phyloP scores from a whole-genome alignment of 2,888 invertebrate species.

The Acleris cristana region DNA sequence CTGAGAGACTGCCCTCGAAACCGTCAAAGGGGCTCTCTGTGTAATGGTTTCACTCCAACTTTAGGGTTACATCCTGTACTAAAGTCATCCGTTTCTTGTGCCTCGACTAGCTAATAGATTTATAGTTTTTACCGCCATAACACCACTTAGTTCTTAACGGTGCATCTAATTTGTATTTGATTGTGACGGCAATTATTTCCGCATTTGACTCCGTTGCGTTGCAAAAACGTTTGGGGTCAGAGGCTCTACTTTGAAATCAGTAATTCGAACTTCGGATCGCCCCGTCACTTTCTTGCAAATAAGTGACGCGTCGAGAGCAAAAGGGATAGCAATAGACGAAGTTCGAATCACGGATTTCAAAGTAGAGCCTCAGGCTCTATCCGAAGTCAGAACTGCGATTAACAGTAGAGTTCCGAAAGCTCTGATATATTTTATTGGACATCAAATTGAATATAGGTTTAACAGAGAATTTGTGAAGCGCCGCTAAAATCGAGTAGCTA shows the following conservation, averaged over 20 bases:
- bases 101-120: neutral
- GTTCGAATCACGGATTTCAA: too few species aligned
- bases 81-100: neutral
- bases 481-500: too few species aligned
- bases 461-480: too few species aligned
- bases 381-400: neutral
- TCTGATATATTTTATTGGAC: neutral
- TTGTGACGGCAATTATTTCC: conserved; percentile 34
- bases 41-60: too few species aligned
- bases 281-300: too few species aligned
- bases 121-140: neutral
- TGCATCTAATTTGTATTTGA: conserved; percentile 34
- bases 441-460: neutral
- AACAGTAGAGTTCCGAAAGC: neutral
- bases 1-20: too few species aligned
- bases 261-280: too few species aligned
- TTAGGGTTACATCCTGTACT: neutral
- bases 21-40: too few species aligned
- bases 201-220: conserved; percentile 17
- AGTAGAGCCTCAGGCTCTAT: too few species aligned
- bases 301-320: too few species aligned
- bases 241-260: too few species aligned
- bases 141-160: neutral
- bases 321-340: too few species aligned
- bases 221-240: conserved; percentile 27